These are phyloP conservation scores for Galerucella calmariensis DNA, from an alignment of 2,888 invertebrate species.

Conservation along the genomic window DNA sequence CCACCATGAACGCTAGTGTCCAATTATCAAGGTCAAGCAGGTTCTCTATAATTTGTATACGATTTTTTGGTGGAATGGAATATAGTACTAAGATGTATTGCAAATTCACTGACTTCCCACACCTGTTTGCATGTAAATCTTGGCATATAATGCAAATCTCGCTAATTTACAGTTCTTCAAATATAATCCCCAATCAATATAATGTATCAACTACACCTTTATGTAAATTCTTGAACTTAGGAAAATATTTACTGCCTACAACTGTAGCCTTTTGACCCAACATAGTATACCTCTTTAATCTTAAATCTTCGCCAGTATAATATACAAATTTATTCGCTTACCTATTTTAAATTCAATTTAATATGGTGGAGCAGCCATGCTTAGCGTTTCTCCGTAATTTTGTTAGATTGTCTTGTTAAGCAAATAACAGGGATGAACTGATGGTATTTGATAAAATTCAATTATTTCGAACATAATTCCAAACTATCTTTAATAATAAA, in stretches of 20 bases:
- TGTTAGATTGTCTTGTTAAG: neutral
- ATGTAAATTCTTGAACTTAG: neutral
- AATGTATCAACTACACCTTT: slow-evolving; percentile 7
- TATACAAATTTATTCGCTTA: neutral
- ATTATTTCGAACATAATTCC: too few species aligned
- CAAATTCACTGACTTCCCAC: neutral
- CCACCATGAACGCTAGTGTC: too few species aligned
- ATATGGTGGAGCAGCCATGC: neutral
- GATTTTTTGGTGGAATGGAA: neutral
- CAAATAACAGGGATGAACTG: neutral
- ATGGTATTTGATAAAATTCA: neutral
- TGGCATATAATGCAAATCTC: slow-evolving; percentile 10
- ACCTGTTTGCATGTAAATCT: slow-evolving; percentile 13
- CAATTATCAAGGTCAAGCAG: too few species aligned
- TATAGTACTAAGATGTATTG: neutral
- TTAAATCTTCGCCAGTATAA: neutral
- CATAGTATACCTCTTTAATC: neutral
- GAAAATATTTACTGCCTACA: slow-evolving; percentile 9
- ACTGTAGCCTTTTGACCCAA: slow-evolving; percentile 1
- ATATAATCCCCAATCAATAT: slow-evolving; percentile 6
- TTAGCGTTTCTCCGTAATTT: neutral
- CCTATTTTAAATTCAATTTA: neutral
- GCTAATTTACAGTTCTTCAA: slow-evolving; percentile 12
- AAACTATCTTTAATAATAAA: too few species aligned
- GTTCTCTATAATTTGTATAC: too few species aligned